Evolutionary conservation across 2,113 vertebrate species (phyloP).

Genomic region (Cololabis saira): DNA sequence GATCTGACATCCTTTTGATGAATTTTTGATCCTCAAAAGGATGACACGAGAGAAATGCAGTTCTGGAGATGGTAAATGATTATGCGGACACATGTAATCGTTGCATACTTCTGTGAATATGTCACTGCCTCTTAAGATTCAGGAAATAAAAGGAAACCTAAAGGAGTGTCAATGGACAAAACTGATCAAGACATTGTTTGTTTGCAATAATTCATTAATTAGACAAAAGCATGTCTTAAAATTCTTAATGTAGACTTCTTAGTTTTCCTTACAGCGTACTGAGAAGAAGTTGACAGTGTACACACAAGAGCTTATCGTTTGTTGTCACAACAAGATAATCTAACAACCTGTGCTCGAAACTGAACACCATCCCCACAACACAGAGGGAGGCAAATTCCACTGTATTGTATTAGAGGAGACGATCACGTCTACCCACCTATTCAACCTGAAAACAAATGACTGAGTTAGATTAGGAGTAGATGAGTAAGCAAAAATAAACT

Average conservation of each 20-base stretch:
- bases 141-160: not conserved
- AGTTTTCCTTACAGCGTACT: not conserved
- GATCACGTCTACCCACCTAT: constrained; percentile 12
- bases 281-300: constrained; percentile 64
- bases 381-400: constrained; percentile 43
- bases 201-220: not conserved
- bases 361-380: constrained; percentile 40
- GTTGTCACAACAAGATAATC: constrained; percentile 72
- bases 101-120: constrained; percentile 24
- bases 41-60: not conserved
- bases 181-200: not conserved
- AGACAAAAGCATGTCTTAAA: constrained; percentile 12
- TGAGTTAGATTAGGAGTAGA: constrained; percentile 26
- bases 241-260: not conserved
- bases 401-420: constrained; percentile 6
- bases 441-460: constrained; percentile 40
- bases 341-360: constrained; percentile 53
- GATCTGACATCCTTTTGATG: not conserved
- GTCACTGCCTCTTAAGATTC: not conserved
- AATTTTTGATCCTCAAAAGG: constrained; percentile 20
- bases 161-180: not conserved
- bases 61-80: constrained; percentile 29
- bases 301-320: constrained; percentile 52
- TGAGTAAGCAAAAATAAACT: constrained; percentile 35
- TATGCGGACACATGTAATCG: constrained; percentile 11